These are phyloP conservation scores for Saturnia japonica DNA, from an alignment of 2,888 invertebrate genomes.

Conservation along the genomic window DNA sequence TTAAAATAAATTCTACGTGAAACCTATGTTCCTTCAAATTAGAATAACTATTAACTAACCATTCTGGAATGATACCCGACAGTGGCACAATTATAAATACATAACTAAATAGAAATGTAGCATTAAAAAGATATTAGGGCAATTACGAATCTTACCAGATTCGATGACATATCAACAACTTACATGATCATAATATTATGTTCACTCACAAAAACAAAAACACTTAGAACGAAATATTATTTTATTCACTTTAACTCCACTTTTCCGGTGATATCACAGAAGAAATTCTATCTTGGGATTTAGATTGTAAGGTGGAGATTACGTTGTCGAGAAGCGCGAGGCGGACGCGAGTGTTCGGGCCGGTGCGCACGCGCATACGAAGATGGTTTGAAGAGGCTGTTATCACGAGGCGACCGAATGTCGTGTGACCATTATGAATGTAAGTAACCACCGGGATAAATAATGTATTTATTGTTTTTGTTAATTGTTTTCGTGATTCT, in stretches of 20 bases:
- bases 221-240: constrained; percentile 1
- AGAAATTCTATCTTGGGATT: background rate
- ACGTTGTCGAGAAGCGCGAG: constrained; percentile 22
- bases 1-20: too few species aligned
- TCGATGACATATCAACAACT: background rate
- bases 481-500: constrained; percentile 10
- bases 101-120: background rate
- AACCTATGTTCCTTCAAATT: background rate
- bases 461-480: constrained; percentile 1
- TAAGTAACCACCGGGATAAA: constrained; percentile 22
- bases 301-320: constrained; percentile 27
- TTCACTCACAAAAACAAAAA: background rate
- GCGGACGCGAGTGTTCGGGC: constrained; percentile 60
- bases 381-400: constrained; percentile 60
- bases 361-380: constrained; percentile 68
- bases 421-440: constrained; percentile 37
- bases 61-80: background rate
- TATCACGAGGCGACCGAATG: constrained; percentile 59
- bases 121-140: background rate
- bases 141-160: background rate
- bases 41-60: background rate
- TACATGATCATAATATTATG: background rate
- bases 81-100: background rate
- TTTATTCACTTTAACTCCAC: background rate
- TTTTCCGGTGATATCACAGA: constrained; percentile 1